These are phyloP conservation scores for Apis mellifera DNA, from an alignment of 1,140 invertebrate species.

Conservation along the genomic window DNA sequence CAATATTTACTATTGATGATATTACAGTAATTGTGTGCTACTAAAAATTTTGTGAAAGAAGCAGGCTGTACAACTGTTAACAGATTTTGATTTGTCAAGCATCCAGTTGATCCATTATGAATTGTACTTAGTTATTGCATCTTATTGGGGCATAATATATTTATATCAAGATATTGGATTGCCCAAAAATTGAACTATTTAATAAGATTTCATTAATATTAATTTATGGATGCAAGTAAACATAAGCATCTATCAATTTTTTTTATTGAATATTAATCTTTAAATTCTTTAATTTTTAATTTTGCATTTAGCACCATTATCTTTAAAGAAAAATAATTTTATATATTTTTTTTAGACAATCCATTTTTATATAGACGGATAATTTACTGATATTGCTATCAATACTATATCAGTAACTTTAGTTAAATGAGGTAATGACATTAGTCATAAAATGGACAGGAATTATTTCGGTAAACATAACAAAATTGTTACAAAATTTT, in stretches of 20 bases:
- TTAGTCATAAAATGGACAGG: conserved; percentile 70
- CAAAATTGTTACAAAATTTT: conserved; percentile 56
- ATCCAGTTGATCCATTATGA: conserved; percentile 67
- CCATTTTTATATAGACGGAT: conserved; percentile 74
- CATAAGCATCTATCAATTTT: conserved; percentile 70
- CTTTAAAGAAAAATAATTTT: conserved; percentile 73
- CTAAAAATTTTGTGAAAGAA: conserved; percentile 64
- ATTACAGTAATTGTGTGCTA: conserved; percentile 49
- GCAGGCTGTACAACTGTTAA: conserved; percentile 61
- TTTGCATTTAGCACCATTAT: conserved; percentile 76
- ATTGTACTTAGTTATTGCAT: conserved; percentile 76
- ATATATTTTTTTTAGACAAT: conserved; percentile 74
- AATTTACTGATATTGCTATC: conserved; percentile 71
- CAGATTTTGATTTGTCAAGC: conserved; percentile 71
- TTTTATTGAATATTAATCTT: conserved; percentile 60
- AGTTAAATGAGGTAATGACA: conserved; percentile 76
- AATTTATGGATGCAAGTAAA: conserved; percentile 69
- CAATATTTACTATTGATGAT: conserved; percentile 48
- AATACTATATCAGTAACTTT: conserved; percentile 76
- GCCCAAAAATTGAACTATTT: conserved; percentile 68
- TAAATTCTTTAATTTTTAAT: conserved; percentile 74
- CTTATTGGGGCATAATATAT: conserved; percentile 59
- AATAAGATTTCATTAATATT: conserved; percentile 58
- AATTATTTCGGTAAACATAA: conserved; percentile 61
- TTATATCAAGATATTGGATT: conserved; percentile 68